Percentiles rank a stretch among this genome's conserved stretches.
These are phyloP conservation scores for Mantis religiosa DNA, from an alignment of 2,888 invertebrate species.

Conservation along the genomic window DNA sequence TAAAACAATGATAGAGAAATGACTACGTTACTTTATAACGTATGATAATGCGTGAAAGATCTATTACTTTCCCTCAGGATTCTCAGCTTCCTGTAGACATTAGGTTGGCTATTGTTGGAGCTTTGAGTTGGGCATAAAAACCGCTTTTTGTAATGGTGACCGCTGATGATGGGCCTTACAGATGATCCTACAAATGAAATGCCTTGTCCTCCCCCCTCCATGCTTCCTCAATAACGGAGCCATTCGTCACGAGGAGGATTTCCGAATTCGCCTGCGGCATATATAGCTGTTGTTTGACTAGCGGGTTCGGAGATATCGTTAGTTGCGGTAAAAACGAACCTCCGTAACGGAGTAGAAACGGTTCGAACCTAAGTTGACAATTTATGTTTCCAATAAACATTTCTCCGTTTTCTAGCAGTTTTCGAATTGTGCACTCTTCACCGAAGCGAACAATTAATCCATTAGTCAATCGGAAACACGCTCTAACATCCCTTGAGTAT, in stretches of 20 bases:
- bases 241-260: background rate
- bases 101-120: too few species aligned
- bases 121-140: too few species aligned
- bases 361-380: background rate
- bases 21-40: too few species aligned
- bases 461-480: too few species aligned
- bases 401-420: background rate
- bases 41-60: too few species aligned
- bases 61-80: too few species aligned
- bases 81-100: too few species aligned
- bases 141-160: background rate
- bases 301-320: background rate
- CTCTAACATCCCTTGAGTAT: too few species aligned
- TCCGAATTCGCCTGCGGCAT: background rate
- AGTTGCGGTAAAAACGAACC: background rate
- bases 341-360: background rate
- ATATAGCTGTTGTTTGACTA: background rate
- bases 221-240: background rate
- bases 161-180: background rate
- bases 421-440: too few species aligned
- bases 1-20: too few species aligned
- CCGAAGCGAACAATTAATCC: too few species aligned
- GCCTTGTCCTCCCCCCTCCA: background rate
- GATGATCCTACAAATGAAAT: background rate
- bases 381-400: background rate